Evolutionary conservation across 2,113 vertebrate genomes (phyloP).

Genomic region (Tenebrosternarchus preto): DNA sequence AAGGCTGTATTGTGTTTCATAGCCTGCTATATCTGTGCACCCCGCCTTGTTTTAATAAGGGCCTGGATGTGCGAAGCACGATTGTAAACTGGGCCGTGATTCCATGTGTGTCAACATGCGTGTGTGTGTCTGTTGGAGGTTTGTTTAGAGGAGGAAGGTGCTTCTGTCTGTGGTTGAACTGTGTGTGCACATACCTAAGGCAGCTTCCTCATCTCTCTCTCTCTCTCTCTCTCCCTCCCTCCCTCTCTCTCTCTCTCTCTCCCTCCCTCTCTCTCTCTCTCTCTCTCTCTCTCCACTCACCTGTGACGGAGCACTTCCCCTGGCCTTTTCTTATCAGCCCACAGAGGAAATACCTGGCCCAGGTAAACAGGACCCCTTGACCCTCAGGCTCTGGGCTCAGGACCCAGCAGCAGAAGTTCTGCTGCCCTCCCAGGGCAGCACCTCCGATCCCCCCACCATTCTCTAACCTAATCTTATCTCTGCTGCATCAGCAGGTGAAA

Average conservation of each 20-base stretch:
- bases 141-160: constrained; percentile 10
- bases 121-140: constrained; percentile 26
- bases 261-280: constrained; percentile 57
- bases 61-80: not conserved
- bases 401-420: constrained; percentile 52
- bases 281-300: constrained; percentile 68
- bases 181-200: constrained; percentile 12
- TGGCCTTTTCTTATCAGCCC: constrained; percentile 76
- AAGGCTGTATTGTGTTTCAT: not conserved
- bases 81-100: constrained; percentile 4
- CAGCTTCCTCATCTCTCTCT: constrained; percentile 61
- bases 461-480: constrained; percentile 75
- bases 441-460: constrained; percentile 55
- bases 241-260: constrained; percentile 35
- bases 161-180: not conserved
- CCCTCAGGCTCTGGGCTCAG: constrained; percentile 70
- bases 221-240: constrained; percentile 57
- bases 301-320: constrained; percentile 82
- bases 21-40: not conserved
- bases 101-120: not conserved
- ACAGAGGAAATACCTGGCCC: constrained; percentile 80
- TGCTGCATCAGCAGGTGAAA: constrained; percentile 74
- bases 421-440: constrained; percentile 33
- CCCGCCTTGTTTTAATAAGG: constrained; percentile 6
- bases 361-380: constrained; percentile 79